phyloP scores from a whole-genome alignment of 2,888 invertebrate genomes.

The Brenthis ino region DNA sequence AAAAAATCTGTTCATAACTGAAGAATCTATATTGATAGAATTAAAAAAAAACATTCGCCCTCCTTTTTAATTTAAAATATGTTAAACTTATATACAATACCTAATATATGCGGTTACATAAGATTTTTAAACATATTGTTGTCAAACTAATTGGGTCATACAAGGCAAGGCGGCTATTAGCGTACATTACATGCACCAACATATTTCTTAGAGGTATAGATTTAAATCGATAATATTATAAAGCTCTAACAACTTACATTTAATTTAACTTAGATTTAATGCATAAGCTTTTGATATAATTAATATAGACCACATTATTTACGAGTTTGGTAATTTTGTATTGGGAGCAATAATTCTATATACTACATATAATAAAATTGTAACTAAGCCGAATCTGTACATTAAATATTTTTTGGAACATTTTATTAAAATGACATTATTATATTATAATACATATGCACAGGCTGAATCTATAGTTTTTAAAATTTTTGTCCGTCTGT shows the following conservation, averaged over 20 bases:
- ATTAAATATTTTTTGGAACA: too few relatives aligned
- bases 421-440: too few relatives aligned
- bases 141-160: slow-evolving; percentile 21
- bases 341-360: too few relatives aligned
- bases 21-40: too few relatives aligned
- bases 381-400: too few relatives aligned
- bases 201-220: slow-evolving; percentile 20
- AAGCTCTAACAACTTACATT: background rate
- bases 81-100: background rate
- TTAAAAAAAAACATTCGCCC: too few relatives aligned
- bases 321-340: background rate
- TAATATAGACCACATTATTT: background rate
- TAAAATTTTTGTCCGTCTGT: too few relatives aligned
- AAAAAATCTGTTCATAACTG: too few relatives aligned
- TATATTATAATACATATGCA: too few relatives aligned
- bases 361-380: too few relatives aligned
- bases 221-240: background rate
- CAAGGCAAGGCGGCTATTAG: slow-evolving; percentile 27
- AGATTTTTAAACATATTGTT: slow-evolving; percentile 23
- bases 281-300: background rate
- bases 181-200: slow-evolving; percentile 32
- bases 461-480: too few relatives aligned
- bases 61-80: background rate
- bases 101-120: slow-evolving; percentile 1
- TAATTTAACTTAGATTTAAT: background rate